Percentiles rank a stretch among this genome's conserved stretches.
Evolutionary conservation across 2,797 vertebrate genomes (phyloP).

Genomic region (Acridotheres tristis): DNA sequence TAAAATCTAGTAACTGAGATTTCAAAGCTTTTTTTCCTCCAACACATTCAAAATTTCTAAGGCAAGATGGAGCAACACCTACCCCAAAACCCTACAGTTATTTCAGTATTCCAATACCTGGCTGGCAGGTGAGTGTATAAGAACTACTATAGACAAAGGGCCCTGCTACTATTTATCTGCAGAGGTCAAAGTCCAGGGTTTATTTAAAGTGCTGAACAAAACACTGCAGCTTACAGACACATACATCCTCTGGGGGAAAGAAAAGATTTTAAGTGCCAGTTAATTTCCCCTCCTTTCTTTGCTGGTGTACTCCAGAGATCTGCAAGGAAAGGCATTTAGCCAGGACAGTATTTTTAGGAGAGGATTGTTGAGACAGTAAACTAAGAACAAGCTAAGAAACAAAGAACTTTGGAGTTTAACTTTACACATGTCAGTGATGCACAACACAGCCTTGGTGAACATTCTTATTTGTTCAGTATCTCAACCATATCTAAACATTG

Average conservation of each 20-base stretch:
- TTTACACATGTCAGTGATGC: neutral
- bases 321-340: neutral
- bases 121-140: neutral
- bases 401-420: neutral
- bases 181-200: neutral
- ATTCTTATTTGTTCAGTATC: neutral
- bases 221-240: neutral
- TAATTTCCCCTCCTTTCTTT: neutral
- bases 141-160: neutral
- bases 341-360: neutral
- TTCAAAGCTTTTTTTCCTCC: neutral
- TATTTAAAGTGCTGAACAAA: slow-evolving; percentile 17
- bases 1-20: neutral
- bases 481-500: neutral
- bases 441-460: neutral
- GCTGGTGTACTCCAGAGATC: neutral
- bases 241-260: neutral
- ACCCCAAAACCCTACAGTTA: neutral
- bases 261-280: neutral
- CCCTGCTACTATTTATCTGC: neutral
- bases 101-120: neutral
- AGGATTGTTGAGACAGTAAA: neutral
- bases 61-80: neutral
- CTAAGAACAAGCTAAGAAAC: neutral
- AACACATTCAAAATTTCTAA: neutral